These are phyloP conservation scores for Monochamus alternatus DNA, from an alignment of 2,888 invertebrate genomes.

Conservation along the genomic window DNA sequence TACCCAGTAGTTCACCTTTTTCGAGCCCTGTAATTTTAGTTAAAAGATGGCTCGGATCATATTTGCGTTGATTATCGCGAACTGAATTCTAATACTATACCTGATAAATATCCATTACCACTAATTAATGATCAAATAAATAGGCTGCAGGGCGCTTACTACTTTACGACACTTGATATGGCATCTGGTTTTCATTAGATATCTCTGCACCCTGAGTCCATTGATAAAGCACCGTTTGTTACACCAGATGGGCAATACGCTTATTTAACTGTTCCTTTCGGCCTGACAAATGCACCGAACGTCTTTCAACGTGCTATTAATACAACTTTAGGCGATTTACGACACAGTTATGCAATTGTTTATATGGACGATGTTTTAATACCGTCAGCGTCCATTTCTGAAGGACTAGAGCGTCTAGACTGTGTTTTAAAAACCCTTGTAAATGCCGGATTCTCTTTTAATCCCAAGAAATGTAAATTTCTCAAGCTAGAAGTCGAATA, in stretches of 20 bases:
- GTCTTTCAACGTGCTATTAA: not conserved
- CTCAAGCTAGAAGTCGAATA: conserved; percentile 44
- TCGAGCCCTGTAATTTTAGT: not conserved
- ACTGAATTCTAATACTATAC: not conserved
- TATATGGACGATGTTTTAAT: conserved; percentile 14
- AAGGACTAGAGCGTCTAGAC: conserved; percentile 45
- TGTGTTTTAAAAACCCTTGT: conserved; percentile 18
- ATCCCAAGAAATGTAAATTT: conserved; percentile 45
- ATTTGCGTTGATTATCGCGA: conserved; percentile 15
- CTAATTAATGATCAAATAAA: conserved; percentile 15
- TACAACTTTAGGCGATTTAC: conserved; percentile 6
- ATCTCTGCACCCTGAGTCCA: not conserved
- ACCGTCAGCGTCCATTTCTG: conserved; percentile 10
- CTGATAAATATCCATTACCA: conserved; percentile 4
- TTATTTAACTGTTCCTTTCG: conserved; percentile 3
- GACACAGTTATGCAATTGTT: conserved; percentile 9
- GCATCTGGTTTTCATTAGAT: not conserved
- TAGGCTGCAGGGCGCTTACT: not conserved
- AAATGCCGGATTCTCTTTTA: conserved; percentile 46
- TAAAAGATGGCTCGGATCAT: not conserved
- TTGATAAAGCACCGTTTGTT: too few relatives aligned
- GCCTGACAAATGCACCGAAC: conserved; percentile 1
- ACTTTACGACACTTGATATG: conserved; percentile 9
- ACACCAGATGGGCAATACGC: not conserved
- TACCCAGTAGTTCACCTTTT: not conserved